Evolutionary conservation across 2,113 vertebrate genomes (phyloP).

Genomic region (Gyps fulvus): DNA sequence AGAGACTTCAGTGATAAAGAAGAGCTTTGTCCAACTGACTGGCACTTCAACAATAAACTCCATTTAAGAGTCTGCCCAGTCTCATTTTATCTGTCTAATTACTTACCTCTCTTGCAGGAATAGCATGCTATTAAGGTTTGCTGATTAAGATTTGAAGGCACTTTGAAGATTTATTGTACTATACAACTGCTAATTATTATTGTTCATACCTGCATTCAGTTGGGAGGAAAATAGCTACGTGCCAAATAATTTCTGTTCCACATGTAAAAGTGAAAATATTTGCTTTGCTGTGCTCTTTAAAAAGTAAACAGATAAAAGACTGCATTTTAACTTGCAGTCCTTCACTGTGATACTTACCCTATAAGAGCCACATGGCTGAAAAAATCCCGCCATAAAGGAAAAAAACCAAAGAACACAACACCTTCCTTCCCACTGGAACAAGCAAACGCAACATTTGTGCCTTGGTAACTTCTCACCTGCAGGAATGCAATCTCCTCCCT

Average conservation of each 20-base stretch:
- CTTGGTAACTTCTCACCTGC: not conserved
- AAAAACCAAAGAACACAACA: not conserved
- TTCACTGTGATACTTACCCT: not conserved
- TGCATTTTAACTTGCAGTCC: not conserved
- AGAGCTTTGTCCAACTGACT: slow-evolving; percentile 22
- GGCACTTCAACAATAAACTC: slow-evolving; percentile 15
- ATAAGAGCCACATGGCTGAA: not conserved
- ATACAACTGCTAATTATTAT: slow-evolving; percentile 49
- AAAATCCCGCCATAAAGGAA: not conserved
- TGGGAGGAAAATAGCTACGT: not conserved
- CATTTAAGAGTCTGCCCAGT: slow-evolving; percentile 11
- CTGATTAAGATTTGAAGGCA: slow-evolving; percentile 48
- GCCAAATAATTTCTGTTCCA: not conserved
- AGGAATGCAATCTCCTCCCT: not conserved
- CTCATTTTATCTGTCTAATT: slow-evolving; percentile 42
- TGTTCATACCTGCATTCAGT: not conserved
- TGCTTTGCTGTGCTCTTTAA: not conserved
- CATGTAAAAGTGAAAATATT: not conserved
- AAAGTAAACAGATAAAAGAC: not conserved
- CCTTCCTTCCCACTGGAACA: not conserved
- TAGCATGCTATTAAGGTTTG: slow-evolving; percentile 18
- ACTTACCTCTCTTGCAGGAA: slow-evolving; percentile 22
- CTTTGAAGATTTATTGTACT: slow-evolving; percentile 48
- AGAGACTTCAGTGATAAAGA: slow-evolving; percentile 5
- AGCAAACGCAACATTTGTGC: not conserved